Evolutionary conservation across 37 sponge, comb jelly and placozoan genomes (phyloP).

Genomic region (Halisarca cf. caerulea): DNA sequence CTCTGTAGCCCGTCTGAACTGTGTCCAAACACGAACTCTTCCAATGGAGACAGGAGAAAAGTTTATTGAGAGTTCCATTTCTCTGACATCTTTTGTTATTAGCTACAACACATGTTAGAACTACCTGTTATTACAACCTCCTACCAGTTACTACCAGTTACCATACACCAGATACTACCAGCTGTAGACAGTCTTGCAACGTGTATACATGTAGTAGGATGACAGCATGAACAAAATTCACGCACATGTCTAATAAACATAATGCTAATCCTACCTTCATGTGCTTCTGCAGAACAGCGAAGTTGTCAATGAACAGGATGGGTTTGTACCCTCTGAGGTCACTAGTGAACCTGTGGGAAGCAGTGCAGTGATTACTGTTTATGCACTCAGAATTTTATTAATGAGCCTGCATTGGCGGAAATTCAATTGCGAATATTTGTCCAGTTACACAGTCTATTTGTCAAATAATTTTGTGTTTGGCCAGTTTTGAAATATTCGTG

Average conservation of each 20-base stretch:
- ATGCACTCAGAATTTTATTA: no score
- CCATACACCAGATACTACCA: no score
- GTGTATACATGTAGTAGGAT: no score
- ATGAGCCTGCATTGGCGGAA: no score
- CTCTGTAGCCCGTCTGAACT: constrained; percentile 50
- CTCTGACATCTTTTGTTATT: neutral
- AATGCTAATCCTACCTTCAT: constrained; percentile 39
- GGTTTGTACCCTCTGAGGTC: constrained; percentile 56
- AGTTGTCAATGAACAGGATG: constrained; percentile 72
- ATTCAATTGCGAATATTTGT: no score
- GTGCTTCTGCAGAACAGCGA: constrained; percentile 49
- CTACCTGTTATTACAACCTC: no score
- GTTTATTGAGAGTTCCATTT: constrained; percentile 49
- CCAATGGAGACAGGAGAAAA: constrained; percentile 75
- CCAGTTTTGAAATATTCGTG: no score
- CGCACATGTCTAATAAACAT: neutral
- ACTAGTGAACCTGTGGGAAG: constrained; percentile 5
- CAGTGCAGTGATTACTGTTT: no score
- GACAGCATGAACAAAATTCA: neutral
- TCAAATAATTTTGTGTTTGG: no score
- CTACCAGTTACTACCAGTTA: no score
- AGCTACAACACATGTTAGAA: neutral
- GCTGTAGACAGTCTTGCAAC: no score
- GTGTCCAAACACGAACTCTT: constrained; percentile 67
- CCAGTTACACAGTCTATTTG: no score